Base-by-base conservation (phyloP, 2,888 invertebrate genomes). In the Drosophila rubida region DNA sequence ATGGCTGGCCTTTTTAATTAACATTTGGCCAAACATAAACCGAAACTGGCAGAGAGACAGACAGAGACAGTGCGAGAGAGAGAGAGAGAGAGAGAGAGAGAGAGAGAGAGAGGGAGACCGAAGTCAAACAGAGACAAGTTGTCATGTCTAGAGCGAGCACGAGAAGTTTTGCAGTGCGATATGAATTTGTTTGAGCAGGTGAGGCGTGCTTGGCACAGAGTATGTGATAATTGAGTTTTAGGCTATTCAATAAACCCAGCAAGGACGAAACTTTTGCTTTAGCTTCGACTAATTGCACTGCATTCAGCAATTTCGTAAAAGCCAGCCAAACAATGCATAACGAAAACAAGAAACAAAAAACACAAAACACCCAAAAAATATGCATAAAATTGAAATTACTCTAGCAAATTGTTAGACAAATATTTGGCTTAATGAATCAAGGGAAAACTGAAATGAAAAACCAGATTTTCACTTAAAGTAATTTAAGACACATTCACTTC, bases 201-300 rank as follows among this genome's bases (percentile, higher is more conserved):
- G 27, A 59, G 64, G 65, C 42, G 62, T 63, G 68, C 61, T 70
- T 78, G 60, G n/a, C 57, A 27, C 61, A 55, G 76, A 65, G 64
- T 74, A 74, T 76, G 78, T 76, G 84, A 84, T 78, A 81, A 78
- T 84, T 84, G 78, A 68, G 84, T 76, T 80, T 79, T 68, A 46
- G 69, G 39, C 57, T 50, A 68, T 69, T 68, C 76, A 73, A 69
- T 76, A 67, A 51, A 69, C 59, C 49, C 32, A 54, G 35, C 49
- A 49, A 53, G 41, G 13, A 53, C 19, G n/a, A n/a, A 48, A 49
- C 7, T 16, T 39, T 32, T 32, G 32, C 32, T 32, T 32, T n/a
- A 2, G n/a, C 23, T 14, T 11, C 3, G 30, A 50, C 58, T 60
- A 63, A 74, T 70, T 74, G 70, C 60, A 54, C n/a, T 27, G 25